Conservation (phyloP, 2,113 vertebrate species). For the Pterocles gutturalis region DNA sequence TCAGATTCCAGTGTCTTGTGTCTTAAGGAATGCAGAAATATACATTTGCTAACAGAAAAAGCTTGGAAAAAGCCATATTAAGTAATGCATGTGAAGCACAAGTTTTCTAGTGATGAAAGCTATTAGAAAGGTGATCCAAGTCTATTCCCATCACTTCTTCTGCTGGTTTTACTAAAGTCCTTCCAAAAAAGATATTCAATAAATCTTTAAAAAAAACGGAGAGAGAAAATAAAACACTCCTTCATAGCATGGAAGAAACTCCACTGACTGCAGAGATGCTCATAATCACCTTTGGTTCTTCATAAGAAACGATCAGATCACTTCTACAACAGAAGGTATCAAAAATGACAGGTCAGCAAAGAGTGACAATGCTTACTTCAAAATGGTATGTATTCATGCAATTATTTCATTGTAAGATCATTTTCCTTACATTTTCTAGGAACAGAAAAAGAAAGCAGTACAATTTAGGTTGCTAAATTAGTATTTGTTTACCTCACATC, state of each 20-base stretch:
- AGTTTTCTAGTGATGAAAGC: conserved; percentile 77
- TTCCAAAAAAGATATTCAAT: conserved; percentile 74
- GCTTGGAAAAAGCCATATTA: conserved; percentile 76
- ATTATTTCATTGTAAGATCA: not conserved
- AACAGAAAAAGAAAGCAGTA: not conserved
- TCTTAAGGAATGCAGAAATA: conserved; percentile 77
- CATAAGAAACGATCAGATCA: conserved; percentile 83
- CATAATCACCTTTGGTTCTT: conserved; percentile 75
- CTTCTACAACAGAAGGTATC: conserved; percentile 80
- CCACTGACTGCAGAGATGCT: conserved; percentile 71
- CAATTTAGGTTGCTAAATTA: not conserved
- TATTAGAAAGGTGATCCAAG: conserved; percentile 73
- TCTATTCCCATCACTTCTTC: conserved; percentile 72
- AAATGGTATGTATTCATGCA: not conserved
- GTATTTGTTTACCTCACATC: not conserved
- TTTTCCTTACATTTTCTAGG: not conserved
- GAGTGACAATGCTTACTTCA: not conserved
- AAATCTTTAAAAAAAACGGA: conserved; percentile 78
- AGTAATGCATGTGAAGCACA: conserved; percentile 71
- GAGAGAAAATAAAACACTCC: conserved; percentile 68
- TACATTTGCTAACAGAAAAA: conserved; percentile 73
- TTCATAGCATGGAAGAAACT: conserved; percentile 72
- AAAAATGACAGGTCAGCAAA: conserved; percentile 56
- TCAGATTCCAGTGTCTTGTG: conserved; percentile 71
- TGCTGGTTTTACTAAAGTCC: conserved; percentile 79